Conservation (phyloP, 2,113 vertebrate genomes). For the Nymphicus hollandicus region DNA sequence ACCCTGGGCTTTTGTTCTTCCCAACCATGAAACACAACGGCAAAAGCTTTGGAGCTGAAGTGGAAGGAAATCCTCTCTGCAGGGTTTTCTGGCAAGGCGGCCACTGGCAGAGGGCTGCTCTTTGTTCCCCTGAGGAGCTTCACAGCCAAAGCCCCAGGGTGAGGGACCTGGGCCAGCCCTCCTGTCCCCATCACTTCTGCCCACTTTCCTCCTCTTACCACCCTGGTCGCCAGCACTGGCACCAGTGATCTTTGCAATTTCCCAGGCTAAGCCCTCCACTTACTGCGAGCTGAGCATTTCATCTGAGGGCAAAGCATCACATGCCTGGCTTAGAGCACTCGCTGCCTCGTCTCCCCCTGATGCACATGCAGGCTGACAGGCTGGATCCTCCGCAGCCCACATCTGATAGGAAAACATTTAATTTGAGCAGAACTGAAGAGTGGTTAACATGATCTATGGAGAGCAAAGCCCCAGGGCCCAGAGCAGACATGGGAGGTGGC, state of each 20-base stretch:
- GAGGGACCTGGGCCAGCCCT: background rate
- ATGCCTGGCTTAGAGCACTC: background rate
- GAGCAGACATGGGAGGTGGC: background rate
- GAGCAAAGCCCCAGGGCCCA: conserved; percentile 39
- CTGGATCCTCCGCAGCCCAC: conserved; percentile 63
- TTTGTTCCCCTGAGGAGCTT: background rate
- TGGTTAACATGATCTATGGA: conserved; percentile 42
- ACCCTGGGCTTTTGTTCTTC: background rate
- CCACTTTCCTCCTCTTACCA: background rate
- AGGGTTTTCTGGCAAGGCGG: background rate
- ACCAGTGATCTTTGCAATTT: background rate
- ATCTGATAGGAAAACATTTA: conserved; percentile 66
- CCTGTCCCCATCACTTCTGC: background rate
- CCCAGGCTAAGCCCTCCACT: background rate
- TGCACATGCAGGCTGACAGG: conserved; percentile 34
- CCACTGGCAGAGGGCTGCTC: background rate
- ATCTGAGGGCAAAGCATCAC: conserved; percentile 1
- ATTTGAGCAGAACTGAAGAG: conserved; percentile 61
- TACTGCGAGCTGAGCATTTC: conserved; percentile 1
- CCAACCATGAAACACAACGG: background rate
- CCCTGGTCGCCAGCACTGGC: fast-evolving
- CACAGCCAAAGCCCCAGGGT: background rate
- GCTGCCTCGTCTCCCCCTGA: conserved; percentile 27
- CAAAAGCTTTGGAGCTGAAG: background rate
- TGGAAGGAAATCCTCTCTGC: background rate